phyloP scores from a whole-genome alignment of 2,888 invertebrate species.

The Meiosimyza decipiens region DNA sequence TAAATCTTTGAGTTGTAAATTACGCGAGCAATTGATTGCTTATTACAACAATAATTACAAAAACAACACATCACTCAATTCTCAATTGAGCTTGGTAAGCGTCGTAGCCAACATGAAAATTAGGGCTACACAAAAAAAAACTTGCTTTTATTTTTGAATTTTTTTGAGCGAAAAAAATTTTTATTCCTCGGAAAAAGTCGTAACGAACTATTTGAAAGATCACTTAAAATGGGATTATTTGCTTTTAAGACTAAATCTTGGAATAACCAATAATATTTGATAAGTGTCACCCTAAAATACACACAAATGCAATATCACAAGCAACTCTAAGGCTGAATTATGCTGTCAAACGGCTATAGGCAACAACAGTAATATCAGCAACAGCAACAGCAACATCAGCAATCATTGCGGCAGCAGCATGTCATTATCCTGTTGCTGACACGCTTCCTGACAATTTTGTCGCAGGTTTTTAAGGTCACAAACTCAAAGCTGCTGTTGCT shows the following conservation, averaged over 20 bases:
- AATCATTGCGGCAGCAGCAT: constrained; percentile 1
- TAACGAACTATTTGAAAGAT: too few species aligned
- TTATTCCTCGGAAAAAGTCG: too few species aligned
- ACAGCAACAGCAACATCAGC: neutral
- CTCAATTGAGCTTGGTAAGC: neutral
- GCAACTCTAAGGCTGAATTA: too few species aligned
- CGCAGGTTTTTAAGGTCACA: constrained; percentile 4
- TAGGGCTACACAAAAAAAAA: too few species aligned
- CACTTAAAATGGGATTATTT: too few species aligned
- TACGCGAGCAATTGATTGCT: constrained; percentile 18
- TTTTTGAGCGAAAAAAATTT: too few species aligned
- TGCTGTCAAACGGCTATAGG: too few species aligned
- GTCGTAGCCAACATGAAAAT: too few species aligned
- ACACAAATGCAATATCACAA: neutral
- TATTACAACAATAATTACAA: neutral
- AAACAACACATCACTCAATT: constrained; percentile 19
- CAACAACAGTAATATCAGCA: too few species aligned
- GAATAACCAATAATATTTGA: neutral
- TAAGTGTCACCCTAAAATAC: neutral
- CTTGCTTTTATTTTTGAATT: too few species aligned
- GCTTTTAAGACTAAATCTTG: too few species aligned
- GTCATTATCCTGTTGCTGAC: constrained; percentile 14
- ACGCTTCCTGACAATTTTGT: neutral
- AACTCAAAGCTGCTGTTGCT: neutral
- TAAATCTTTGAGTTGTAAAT: constrained; percentile 7